phyloP scores from a whole-genome alignment of 2,113 vertebrate species.

The Argyrosomus japonicus region DNA sequence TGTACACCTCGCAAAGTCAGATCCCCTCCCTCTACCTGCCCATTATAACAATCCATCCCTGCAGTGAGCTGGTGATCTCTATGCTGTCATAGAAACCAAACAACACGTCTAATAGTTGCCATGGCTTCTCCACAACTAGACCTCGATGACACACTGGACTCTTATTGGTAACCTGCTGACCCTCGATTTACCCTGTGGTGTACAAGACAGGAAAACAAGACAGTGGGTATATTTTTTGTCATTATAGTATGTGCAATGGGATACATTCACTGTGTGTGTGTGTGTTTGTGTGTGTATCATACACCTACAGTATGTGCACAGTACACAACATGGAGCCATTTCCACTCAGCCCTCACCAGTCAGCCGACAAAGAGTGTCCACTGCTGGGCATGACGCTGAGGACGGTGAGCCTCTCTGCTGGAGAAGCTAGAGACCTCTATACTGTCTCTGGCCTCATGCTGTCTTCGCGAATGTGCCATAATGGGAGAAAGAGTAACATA shows the following conservation, averaged over 20 bases:
- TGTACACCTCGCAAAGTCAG: slow-evolving; percentile 35
- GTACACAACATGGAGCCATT: slow-evolving; percentile 29
- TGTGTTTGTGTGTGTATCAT: slow-evolving; percentile 1
- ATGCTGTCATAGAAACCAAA: slow-evolving; percentile 61
- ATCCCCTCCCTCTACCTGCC: slow-evolving; percentile 8
- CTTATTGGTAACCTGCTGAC: slow-evolving; percentile 47
- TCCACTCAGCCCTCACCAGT: slow-evolving; percentile 23
- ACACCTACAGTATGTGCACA: slow-evolving; percentile 9
- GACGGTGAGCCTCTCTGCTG: slow-evolving; percentile 25
- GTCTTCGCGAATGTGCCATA: slow-evolving; percentile 54
- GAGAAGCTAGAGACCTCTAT: slow-evolving; percentile 38
- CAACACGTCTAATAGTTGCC: slow-evolving; percentile 34
- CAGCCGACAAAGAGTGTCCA: slow-evolving; percentile 39
- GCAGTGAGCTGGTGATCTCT: slow-evolving; percentile 4
- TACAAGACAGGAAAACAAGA: slow-evolving; percentile 32
- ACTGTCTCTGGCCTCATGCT: slow-evolving; percentile 48
- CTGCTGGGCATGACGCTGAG: slow-evolving; percentile 39
- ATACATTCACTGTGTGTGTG: neutral
- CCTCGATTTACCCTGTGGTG: slow-evolving; percentile 30
- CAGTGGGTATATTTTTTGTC: slow-evolving; percentile 34
- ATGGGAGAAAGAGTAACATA: slow-evolving; percentile 54
- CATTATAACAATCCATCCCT: slow-evolving; percentile 32
- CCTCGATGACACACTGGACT: slow-evolving; percentile 21
- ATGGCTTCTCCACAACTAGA: slow-evolving; percentile 52
- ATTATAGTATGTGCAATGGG: neutral